Conservation (phyloP, 2,113 vertebrate genomes). For the Astur gentilis region DNA sequence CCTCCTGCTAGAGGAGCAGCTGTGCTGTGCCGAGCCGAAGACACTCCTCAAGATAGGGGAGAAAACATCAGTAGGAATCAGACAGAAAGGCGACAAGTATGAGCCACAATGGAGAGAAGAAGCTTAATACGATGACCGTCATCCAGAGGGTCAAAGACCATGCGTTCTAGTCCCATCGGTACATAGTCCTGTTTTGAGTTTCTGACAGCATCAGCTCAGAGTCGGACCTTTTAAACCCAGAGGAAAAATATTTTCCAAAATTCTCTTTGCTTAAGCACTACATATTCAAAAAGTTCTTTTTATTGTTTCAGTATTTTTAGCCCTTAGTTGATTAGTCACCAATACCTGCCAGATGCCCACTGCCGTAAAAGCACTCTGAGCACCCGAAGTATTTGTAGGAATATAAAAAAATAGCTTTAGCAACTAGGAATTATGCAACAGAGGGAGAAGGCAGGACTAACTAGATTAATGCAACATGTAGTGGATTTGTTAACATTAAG, state of each 20-base stretch:
- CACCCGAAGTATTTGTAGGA: constrained; percentile 30
- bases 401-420: constrained; percentile 43
- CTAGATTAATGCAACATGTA: constrained; percentile 48
- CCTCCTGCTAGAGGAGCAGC: constrained; percentile 20
- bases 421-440: constrained; percentile 38
- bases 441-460: background rate
- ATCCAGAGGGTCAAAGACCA: background rate
- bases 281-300: background rate
- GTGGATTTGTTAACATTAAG: constrained; percentile 53
- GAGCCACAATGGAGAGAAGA: background rate
- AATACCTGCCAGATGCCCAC: constrained; percentile 7
- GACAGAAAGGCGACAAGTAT: background rate
- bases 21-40: background rate
- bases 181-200: background rate
- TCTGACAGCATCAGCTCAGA: background rate
- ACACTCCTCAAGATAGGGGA: background rate
- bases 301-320: constrained; percentile 59
- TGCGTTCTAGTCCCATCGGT: background rate
- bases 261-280: constrained; percentile 35
- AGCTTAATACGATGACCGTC: background rate
- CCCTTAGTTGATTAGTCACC: constrained; percentile 67
- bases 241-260: constrained; percentile 20
- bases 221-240: background rate
- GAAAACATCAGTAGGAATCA: background rate
- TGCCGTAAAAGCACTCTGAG: background rate